phyloP scores from a whole-genome alignment of 2,888 invertebrate genomes.

The Idaea straminata region DNA sequence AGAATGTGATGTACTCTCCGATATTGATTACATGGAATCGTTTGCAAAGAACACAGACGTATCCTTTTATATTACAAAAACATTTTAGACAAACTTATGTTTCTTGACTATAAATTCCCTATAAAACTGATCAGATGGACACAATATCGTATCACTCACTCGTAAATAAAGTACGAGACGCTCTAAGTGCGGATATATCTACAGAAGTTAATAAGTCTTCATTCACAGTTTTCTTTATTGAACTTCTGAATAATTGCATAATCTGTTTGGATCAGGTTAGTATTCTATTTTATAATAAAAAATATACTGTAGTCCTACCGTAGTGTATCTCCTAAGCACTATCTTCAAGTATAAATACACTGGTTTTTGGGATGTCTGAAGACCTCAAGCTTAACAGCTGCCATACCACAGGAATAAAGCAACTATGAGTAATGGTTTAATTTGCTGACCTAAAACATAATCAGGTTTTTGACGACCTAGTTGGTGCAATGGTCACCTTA shows the following conservation, averaged over 20 bases:
- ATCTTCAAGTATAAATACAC: too few relatives aligned
- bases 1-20: background rate
- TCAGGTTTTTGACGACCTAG: too few relatives aligned
- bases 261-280: constrained; percentile 54
- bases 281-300: constrained; percentile 7
- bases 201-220: constrained; percentile 31
- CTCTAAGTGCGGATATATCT: constrained; percentile 28
- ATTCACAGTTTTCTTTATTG: constrained; percentile 39
- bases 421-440: too few relatives aligned
- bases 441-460: too few relatives aligned
- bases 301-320: too few relatives aligned
- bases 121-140: constrained; percentile 18
- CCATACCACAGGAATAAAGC: too few relatives aligned
- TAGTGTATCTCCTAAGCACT: too few relatives aligned
- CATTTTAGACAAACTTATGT: background rate
- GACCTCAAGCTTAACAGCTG: too few relatives aligned
- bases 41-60: constrained; percentile 28
- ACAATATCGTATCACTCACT: constrained; percentile 40
- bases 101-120: background rate
- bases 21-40: constrained; percentile 20
- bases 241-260: constrained; percentile 48
- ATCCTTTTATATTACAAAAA: constrained; percentile 42
- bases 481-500: too few relatives aligned
- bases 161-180: constrained; percentile 45
- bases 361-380: too few relatives aligned